Evolutionary conservation across 2,113 vertebrate genomes (phyloP).

Genomic region (Ploceus nigricollis): DNA sequence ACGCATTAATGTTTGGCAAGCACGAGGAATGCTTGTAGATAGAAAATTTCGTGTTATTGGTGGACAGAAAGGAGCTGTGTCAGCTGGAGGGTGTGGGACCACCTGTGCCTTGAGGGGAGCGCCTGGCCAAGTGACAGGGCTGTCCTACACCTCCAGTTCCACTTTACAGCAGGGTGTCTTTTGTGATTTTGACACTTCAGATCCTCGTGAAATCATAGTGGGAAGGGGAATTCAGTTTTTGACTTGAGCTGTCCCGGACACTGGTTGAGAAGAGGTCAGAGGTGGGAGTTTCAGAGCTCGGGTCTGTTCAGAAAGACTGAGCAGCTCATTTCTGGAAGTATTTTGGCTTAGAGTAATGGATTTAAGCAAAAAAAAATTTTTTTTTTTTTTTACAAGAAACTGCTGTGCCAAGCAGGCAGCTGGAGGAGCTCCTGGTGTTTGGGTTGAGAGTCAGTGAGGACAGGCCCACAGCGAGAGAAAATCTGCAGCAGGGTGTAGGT

Average conservation of each 20-base stretch:
- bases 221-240: neutral
- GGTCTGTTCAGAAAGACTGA: neutral
- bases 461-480: neutral
- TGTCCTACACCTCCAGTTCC: neutral
- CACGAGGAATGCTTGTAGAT: neutral
- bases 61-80: neutral
- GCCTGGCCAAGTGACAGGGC: neutral
- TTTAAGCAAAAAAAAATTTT: neutral
- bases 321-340: neutral
- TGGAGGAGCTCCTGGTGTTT: neutral
- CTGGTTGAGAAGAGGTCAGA: neutral
- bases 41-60: neutral
- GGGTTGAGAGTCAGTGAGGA: neutral
- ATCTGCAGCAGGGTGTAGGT: neutral
- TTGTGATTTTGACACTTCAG: neutral
- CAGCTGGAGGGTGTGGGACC: accelerated
- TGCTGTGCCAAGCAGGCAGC: neutral
- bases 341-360: neutral
- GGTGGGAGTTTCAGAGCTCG: neutral
- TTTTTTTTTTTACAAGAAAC: neutral
- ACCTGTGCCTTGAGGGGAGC: accelerated
- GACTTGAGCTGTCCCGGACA: neutral
- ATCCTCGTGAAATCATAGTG: neutral
- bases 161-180: neutral
- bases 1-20: neutral